Percentiles rank a stretch among this genome's conserved stretches.
phyloP scores from a whole-genome alignment of 2,888 invertebrate genomes.

The Adelphocoris suturalis region DNA sequence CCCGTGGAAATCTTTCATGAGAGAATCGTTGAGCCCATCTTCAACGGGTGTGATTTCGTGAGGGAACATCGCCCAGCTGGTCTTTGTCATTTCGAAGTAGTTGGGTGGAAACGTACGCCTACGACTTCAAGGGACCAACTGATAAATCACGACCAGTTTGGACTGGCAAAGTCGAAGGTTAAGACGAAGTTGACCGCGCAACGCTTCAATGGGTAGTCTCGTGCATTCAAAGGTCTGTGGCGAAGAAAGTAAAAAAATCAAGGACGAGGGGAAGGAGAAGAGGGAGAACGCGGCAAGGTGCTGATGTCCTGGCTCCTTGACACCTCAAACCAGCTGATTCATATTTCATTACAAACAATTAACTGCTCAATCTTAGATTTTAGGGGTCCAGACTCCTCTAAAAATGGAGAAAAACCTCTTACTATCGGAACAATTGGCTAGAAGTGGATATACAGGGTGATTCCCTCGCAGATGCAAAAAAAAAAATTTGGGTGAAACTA shows the following conservation, averaged over 20 bases:
- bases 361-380: no score
- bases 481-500: no score
- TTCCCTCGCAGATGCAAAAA: no score
- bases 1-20: conserved; percentile 82
- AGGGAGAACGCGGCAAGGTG: conserved; percentile 6
- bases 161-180: not conserved
- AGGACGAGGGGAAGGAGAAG: not conserved
- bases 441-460: no score
- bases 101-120: not conserved
- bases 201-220: not conserved
- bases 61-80: conserved; percentile 71
- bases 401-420: no score
- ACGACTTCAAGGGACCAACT: not conserved
- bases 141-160: not conserved
- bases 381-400: no score
- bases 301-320: not conserved
- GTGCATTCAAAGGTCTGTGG: not conserved
- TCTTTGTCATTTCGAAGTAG: not conserved
- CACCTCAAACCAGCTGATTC: not conserved
- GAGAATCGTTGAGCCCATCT: conserved; percentile 67
- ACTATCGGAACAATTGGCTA: no score
- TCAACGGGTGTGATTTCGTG: conserved; percentile 74
- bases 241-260: conserved; percentile 38
- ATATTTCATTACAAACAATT: no score
- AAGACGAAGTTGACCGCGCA: not conserved